Evolutionary conservation across 2,888 invertebrate genomes (phyloP), one percentile per base, ranked within the genome.

Genomic region (Helobdella robusta): DNA sequence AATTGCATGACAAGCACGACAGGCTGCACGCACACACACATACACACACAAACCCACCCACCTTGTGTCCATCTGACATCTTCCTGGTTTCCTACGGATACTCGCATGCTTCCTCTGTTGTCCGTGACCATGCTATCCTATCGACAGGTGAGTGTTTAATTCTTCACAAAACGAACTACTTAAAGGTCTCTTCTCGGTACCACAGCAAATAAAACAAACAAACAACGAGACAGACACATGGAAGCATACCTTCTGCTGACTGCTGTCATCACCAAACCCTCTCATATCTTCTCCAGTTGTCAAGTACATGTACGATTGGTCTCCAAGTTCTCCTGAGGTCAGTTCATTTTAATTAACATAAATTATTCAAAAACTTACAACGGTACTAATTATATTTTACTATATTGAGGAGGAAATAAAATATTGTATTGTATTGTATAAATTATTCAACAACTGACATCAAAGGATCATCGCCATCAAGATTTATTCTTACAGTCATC

Each of bases 281-380:
- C 66, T 68, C 64, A 69, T 67, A 59, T 70, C 70, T 11, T 68
- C 69, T 8, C 59, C 64, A 1, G 67, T 66, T 8, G 65, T 60
- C 50, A 70, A 56, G 66, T 68, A 67, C 58, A 65, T 56, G 54
- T 66, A 69, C 40, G 68, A 67, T 62, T 66, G 67, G 23, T 69
- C 69, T 11, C 52, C 67, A 35, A 66, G 46, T 25, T 67, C 62
- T 18, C 59, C 59, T 59, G 59, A 6, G n/a, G 11, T 8, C 6
- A n/a, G 11, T 28, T 6, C 11, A 30, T 28, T 6, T 11, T 25
- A 25, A 25, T 4, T 4, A 5, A 25, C 6, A 8, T 8, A n/a
- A 25, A n/a, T 6, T 11, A 8, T 50, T 11, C 20, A 50, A 23
- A n/a, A n/a, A n/a, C n/a, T n/a, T n/a, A n/a, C n/a, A n/a, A n/a